These are phyloP conservation scores for Mungos mungo DNA, from an alignment of 2,113 vertebrate species.

Conservation along the genomic window DNA sequence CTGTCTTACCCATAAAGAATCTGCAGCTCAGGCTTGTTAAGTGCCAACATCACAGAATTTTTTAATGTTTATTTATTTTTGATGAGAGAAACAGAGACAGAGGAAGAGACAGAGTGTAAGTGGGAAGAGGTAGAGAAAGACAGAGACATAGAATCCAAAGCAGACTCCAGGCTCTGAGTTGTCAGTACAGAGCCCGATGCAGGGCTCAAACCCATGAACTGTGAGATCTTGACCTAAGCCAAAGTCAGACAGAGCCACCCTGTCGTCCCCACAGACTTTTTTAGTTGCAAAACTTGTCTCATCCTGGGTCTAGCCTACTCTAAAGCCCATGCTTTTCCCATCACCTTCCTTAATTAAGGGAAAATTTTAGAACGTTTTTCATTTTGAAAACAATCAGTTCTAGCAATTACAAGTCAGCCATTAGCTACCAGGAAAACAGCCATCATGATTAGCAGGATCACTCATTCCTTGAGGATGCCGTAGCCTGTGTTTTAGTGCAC, in stretches of 20 bases:
- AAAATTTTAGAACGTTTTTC: conserved; percentile 41
- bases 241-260: no score
- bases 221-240: no score
- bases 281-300: conserved; percentile 42
- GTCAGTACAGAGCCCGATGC: no score
- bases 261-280: background rate
- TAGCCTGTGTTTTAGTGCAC: background rate
- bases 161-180: no score
- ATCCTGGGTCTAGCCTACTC: background rate
- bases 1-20: background rate
- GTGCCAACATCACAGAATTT: background rate
- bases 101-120: no score
- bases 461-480: background rate
- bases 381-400: conserved; percentile 3
- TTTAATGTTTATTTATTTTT: background rate
- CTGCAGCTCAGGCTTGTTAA: background rate
- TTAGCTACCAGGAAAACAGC: background rate
- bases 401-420: conserved; percentile 7
- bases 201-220: no score
- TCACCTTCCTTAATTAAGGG: conserved; percentile 27
- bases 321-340: conserved; percentile 3
- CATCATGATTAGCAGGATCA: no score
- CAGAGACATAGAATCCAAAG: no score
- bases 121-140: no score
- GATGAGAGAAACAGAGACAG: no score